phyloP scores from a whole-genome alignment of 2,113 vertebrate species.

The Cavia aperea region DNA sequence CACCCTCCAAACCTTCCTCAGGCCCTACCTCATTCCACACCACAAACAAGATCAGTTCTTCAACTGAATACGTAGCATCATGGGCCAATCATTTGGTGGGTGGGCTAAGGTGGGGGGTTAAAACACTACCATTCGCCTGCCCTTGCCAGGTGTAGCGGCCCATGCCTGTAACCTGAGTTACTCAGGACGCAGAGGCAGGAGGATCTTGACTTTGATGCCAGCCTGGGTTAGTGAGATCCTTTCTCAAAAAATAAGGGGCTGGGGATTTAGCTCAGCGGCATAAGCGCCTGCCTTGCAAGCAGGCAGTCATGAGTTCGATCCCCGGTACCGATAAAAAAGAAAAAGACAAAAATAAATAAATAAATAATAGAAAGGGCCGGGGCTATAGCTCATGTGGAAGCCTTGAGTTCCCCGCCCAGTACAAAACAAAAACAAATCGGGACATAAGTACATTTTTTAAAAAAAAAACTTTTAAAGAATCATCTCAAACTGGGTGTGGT shows the following conservation, averaged over 20 bases:
- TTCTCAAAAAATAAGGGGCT: not conserved
- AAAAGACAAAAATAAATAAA: too few relatives aligned
- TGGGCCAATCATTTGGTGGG: not conserved
- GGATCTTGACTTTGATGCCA: not conserved
- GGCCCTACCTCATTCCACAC: not conserved
- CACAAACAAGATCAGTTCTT: not conserved
- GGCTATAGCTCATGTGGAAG: not conserved
- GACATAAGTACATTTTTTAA: not conserved
- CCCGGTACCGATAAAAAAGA: too few relatives aligned
- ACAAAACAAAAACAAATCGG: not conserved
- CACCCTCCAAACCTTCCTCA: not conserved
- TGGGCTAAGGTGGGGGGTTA: not conserved
- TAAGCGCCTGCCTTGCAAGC: too few relatives aligned
- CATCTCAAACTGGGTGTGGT: not conserved
- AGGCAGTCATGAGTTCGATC: too few relatives aligned
- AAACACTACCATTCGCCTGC: not conserved
- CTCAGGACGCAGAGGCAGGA: not conserved
- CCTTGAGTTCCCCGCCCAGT: not conserved
- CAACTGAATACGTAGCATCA: not conserved
- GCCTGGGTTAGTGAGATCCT: not conserved
- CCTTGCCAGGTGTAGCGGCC: not conserved
- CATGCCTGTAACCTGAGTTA: not conserved
- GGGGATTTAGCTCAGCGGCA: not conserved
- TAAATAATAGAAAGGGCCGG: not conserved
- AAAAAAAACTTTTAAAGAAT: not conserved